Evolutionary conservation across 2,888 invertebrate species (phyloP).

Genomic region (Drosophila subquinaria): DNA sequence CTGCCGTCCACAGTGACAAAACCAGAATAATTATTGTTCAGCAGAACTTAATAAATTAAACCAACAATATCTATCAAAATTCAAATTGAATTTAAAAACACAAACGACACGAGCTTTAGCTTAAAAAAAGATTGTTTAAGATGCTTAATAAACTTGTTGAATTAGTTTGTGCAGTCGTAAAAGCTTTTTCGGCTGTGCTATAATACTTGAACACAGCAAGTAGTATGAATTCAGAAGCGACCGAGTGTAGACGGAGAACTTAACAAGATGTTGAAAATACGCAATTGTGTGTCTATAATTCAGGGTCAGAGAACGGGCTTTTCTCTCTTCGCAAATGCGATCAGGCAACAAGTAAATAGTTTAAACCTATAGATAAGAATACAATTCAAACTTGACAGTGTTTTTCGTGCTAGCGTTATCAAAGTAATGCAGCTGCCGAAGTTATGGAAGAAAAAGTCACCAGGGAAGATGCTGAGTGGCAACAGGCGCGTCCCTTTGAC

Average conservation of each 20-base stretch:
- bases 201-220: not conserved
- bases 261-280: conserved; percentile 35
- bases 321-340: not conserved
- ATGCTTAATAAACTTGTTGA: too few species aligned
- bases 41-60: not conserved
- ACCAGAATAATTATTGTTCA: not conserved
- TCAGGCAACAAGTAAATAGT: conserved; percentile 18
- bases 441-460: not conserved
- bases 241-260: conserved; percentile 6
- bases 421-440: conserved; percentile 45
- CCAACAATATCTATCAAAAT: not conserved
- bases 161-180: too few species aligned
- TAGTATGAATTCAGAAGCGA: conserved; percentile 15
- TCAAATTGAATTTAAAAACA: conserved; percentile 9
- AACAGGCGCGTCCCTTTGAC: conserved; percentile 68
- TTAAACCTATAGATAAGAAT: not conserved
- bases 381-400: not conserved
- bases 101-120: conserved; percentile 37
- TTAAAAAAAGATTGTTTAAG: too few species aligned
- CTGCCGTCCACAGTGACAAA: too few species aligned
- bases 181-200: too few species aligned
- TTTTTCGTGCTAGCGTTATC: conserved; percentile 45
- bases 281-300: conserved; percentile 21
- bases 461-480: conserved; percentile 65
- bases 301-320: not conserved